These are phyloP conservation scores for Anastrepha ludens DNA, from an alignment of 1,140 invertebrate genomes.

Conservation along the genomic window DNA sequence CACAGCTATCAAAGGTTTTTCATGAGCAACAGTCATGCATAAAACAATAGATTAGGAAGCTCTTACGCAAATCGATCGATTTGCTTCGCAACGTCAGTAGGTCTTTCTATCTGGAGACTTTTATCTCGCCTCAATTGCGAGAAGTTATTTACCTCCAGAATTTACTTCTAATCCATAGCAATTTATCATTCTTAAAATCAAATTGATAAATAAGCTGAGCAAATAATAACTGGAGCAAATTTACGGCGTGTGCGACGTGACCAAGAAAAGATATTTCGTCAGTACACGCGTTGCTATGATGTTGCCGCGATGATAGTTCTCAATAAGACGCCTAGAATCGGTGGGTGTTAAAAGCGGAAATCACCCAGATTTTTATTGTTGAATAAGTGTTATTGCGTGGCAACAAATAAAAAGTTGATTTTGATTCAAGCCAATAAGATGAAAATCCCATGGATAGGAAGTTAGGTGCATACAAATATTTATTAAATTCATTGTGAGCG, in stretches of 20 bases:
- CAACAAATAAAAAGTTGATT: too few relatives aligned
- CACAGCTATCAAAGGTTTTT: too few relatives aligned
- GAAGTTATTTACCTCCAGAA: constrained; percentile 1
- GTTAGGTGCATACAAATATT: too few relatives aligned
- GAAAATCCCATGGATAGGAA: too few relatives aligned
- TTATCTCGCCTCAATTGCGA: constrained; percentile 18
- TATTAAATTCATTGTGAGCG: too few relatives aligned
- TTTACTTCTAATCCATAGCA: constrained; percentile 49
- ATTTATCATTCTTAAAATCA: constrained; percentile 54
- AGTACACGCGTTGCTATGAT: background rate
- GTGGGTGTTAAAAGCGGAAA: background rate
- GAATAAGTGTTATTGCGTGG: too few relatives aligned
- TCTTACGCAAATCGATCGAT: constrained; percentile 32
- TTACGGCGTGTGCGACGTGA: background rate
- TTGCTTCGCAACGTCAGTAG: background rate
- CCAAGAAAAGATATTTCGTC: background rate
- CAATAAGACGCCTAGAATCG: background rate
- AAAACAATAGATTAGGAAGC: background rate
- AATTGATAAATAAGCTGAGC: constrained; percentile 48
- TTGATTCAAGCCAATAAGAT: too few relatives aligned
- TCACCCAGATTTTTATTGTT: too few relatives aligned
- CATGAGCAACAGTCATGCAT: background rate
- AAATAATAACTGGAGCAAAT: constrained; percentile 1
- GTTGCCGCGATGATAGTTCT: constrained; percentile 13
- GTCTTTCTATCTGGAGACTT: constrained; percentile 10